Base-by-base conservation (phyloP, 1,140 invertebrate genomes). In the Reticulitermes speratus region DNA sequence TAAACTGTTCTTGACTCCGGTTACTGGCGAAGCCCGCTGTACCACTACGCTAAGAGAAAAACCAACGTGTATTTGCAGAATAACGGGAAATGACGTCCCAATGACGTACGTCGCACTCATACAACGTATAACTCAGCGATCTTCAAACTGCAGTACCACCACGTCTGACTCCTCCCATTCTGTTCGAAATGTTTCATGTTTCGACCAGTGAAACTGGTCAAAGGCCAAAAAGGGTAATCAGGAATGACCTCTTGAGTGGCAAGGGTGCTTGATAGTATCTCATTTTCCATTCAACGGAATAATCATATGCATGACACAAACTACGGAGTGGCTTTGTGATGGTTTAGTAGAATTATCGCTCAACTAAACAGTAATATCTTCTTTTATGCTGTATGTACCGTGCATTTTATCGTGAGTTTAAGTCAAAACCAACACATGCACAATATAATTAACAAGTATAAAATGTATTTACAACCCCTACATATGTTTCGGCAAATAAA, bases 111-210 rank as follows among this genome's bases (percentile, higher is more conserved):
- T 25, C 65, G 25, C 14, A 14, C n/a, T 75, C n/a, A 25, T 14
- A n/a, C n/a, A n/a, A n/a, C n/a, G n/a, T n/a, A n/a, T 9, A 30
- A 30, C 9, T 75, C 65, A 75, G 19, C 9, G 25, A 30, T 30
- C 65, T 7, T 30, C n/a, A 23, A 1, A 21, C 25, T 65, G 25
- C n/a, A 75, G n/a, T 75, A 8, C 25, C 9, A 75, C 65, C n/a
- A 16, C 7, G 3, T 11, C 65, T 75, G 25, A 23, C 65, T 75
- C 65, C 25, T 75, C 25, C 25, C 25, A 75, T 75, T 69, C n/a
- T 75, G 65, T 75, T 75, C n/a, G 65, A 7, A 75, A 30, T 75
- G 65, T 75, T 75, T 75, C n/a, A 75, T 75, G n/a, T 65, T 65
- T 65, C 59, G 25, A 65, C 12, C 21, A n/a, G 16, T 65, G 59